Percentiles rank a stretch among this genome's conserved stretches.
Evolutionary conservation across 2,888 invertebrate genomes (phyloP).

Genomic region (Napeogenes sylphis): DNA sequence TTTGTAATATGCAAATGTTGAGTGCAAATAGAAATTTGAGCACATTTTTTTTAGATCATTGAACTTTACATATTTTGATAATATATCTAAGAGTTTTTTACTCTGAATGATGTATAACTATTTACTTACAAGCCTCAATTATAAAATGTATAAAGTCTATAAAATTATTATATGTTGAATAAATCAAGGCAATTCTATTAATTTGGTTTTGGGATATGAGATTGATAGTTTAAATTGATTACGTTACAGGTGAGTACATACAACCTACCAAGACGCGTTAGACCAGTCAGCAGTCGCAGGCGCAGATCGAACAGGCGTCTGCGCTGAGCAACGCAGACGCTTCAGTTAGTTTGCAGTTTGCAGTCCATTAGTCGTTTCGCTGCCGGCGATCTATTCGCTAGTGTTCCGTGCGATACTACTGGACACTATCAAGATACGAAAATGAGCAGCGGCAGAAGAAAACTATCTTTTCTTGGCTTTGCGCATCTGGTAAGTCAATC

Average conservation of each 20-base stretch:
- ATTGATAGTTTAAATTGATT: conserved; percentile 2
- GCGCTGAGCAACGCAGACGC: conserved; percentile 26
- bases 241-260: conserved; percentile 20
- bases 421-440: conserved; percentile 17
- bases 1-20: too few species aligned
- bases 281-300: conserved; percentile 18
- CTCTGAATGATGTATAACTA: too few species aligned
- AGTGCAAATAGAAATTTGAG: too few species aligned
- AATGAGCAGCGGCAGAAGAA: conserved; percentile 80
- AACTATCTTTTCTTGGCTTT: conserved; percentile 86
- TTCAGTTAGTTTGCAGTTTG: conserved; percentile 14
- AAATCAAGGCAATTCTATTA: too few species aligned
- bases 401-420: conserved; percentile 28
- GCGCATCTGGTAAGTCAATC: conserved; percentile 73
- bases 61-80: too few species aligned
- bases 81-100: too few species aligned
- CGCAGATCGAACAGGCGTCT: conserved; percentile 16
- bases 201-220: background rate
- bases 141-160: too few species aligned
- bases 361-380: conserved; percentile 35
- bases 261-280: conserved; percentile 11
- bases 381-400: conserved; percentile 36
- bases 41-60: too few species aligned
- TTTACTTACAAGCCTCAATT: too few species aligned
- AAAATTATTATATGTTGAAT: too few species aligned